These are phyloP conservation scores for Ophion obscuratus DNA, from an alignment of 2,888 invertebrate genomes.

Conservation along the genomic window DNA sequence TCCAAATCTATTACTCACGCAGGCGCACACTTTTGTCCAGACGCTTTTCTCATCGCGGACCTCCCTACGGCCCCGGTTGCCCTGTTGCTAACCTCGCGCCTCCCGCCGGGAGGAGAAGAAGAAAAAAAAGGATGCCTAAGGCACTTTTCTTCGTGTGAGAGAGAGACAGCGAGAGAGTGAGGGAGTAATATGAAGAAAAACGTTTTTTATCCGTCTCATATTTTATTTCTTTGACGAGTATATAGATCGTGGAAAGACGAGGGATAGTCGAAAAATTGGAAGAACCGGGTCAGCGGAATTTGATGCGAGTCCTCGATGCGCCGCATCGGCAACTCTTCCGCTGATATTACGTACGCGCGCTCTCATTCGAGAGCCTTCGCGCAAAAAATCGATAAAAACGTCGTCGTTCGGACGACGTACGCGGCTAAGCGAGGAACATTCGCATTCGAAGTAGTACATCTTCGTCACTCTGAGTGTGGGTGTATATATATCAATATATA, in stretches of 20 bases:
- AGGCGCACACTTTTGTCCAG: background rate
- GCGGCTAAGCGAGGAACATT: constrained; percentile 15
- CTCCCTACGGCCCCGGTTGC: background rate
- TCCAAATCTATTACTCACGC: constrained; percentile 49
- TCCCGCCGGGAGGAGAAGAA: too few relatives aligned
- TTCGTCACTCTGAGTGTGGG: too few relatives aligned
- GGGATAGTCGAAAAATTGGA: background rate
- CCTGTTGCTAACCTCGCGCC: background rate
- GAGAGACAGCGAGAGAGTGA: too few relatives aligned
- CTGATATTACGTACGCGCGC: constrained; percentile 13
- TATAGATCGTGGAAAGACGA: too few relatives aligned
- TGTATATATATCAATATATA: too few relatives aligned
- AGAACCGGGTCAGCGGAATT: constrained; percentile 21
- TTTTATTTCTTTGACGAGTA: too few relatives aligned
- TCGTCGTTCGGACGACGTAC: background rate
- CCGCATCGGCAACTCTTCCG: constrained; percentile 9
- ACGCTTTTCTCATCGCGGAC: background rate
- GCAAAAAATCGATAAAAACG: constrained; percentile 25
- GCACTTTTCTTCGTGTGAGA: too few relatives aligned
- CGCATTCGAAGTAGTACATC: constrained; percentile 20
- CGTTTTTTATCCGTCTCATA: too few relatives aligned
- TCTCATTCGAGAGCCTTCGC: background rate
- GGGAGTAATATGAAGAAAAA: too few relatives aligned
- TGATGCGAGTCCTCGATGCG: background rate
- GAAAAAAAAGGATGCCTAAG: too few relatives aligned